Base-by-base conservation (phyloP, 2,888 invertebrate genomes). In the Halictus quadricinctus region DNA sequence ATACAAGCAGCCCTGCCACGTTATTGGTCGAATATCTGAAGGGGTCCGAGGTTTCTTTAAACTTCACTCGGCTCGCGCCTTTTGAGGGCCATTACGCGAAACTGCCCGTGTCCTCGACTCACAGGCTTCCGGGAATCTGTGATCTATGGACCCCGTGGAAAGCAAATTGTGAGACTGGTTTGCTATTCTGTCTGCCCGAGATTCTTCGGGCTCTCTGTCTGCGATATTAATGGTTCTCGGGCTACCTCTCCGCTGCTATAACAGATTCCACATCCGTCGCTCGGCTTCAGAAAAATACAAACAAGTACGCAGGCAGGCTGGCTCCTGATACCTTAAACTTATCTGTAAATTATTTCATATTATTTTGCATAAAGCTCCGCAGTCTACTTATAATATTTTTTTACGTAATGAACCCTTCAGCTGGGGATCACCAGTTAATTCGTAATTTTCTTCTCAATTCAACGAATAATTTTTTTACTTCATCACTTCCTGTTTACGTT, bases 11-110 rank as follows among this genome's bases (percentile, higher is more conserved):
- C 41, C 6, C 43, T 43, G 46, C 54, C 46, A 69, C 69, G 80
- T 77, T 80, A 86, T 80, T 83, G 79, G 50, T 80, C 79, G 79
- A 79, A 84, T 84, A 81, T 84, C 80, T 54, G 66, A 70, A 66
- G 74, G 80, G 80, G 66, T 72, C 83, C 54, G 18, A 46, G 64
- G 64, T 79, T 80, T 80, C 76, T 84, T 81, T 78, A 79, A 87
- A 76, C 36, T 74, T 76, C 70, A 15, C 79, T 76, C 72, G 73
- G 54, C 10, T 29, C 18, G 50, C 64, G 41, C 43, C 46, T 70
- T 74, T 74, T 60, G 43, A 60, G 41, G 36, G 1, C 58, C 72
- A 60, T 58, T 78, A 54, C n/a, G 80, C 18, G 70, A 36, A 48
- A 76, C 58, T 70, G 76, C 21, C 43, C n/a, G 69, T 72, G 77